Conservation (phyloP, 2,113 vertebrate species). For the crab-eating macaque (Macaca fascicularis) region DNA sequence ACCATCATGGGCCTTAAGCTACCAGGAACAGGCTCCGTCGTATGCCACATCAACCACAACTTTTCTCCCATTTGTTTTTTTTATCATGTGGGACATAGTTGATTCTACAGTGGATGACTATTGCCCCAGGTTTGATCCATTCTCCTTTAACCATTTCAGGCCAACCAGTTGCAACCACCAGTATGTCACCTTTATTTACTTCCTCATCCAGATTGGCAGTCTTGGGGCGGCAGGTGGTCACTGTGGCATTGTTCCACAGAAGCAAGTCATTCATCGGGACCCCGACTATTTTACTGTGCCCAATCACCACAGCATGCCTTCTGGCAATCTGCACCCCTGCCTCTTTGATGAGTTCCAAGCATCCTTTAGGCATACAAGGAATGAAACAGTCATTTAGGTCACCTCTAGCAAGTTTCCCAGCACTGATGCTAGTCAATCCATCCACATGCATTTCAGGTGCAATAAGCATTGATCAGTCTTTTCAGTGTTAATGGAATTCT, state of each 20-base stretch:
- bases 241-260: constrained; percentile 95
- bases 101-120: constrained; percentile 98
- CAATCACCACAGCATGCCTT: constrained; percentile 94
- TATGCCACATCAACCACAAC: constrained; percentile 95
- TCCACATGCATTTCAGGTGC: constrained; percentile 96
- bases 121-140: constrained; percentile 96
- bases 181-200: constrained; percentile 95
- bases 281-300: constrained; percentile 97
- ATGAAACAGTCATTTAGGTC: constrained; percentile 95
- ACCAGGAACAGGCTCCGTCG: constrained; percentile 93
- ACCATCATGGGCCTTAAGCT: constrained; percentile 99
- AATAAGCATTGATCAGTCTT: constrained; percentile 91
- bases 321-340: constrained; percentile 94
- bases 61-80: constrained; percentile 92
- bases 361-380: constrained; percentile 97
- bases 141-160: constrained; percentile 97
- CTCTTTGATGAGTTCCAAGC: constrained; percentile 96
- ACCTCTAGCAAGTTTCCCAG: constrained; percentile 96
- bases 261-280: constrained; percentile 98
- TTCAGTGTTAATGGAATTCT: constrained; percentile 93
- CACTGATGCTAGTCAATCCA: constrained; percentile 95
- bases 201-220: constrained; percentile 90
- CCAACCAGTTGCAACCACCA: constrained; percentile 95
- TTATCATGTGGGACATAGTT: constrained; percentile 94
- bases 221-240: constrained; percentile 98